A percentile compares a stretch with the other conserved stretches of the same genome.
Conservation (phyloP, 2,113 vertebrate species). For the Paraplagusia blochii region DNA sequence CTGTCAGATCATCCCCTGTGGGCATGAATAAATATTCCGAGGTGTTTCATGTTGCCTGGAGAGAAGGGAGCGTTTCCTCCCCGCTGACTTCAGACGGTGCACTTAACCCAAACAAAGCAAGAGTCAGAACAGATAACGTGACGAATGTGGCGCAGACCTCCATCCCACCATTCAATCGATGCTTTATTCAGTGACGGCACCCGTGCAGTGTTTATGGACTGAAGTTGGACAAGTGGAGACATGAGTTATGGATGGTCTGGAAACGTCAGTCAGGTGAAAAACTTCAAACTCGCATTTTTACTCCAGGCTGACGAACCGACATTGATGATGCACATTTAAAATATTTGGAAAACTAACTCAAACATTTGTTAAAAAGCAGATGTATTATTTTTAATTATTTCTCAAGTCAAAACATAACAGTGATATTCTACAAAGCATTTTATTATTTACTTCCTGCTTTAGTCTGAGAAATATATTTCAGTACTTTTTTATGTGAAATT, state of each 20-base stretch:
- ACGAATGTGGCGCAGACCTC: slow-evolving; percentile 1
- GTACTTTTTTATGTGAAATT: no score
- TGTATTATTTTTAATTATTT: no score
- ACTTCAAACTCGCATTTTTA: no score
- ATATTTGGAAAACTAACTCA: no score
- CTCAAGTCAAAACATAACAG: no score
- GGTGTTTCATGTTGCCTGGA: slow-evolving; percentile 48
- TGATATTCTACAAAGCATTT: no score
- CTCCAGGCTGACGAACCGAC: no score
- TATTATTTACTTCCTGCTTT: no score
- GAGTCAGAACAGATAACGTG: slow-evolving; percentile 20
- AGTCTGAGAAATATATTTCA: no score
- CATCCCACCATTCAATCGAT: slow-evolving; percentile 15
- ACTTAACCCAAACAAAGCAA: slow-evolving; percentile 38
- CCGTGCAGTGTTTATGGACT: slow-evolving; percentile 8
- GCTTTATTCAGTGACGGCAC: slow-evolving; percentile 8
- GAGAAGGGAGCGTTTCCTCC: slow-evolving; percentile 44
- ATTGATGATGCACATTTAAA: no score
- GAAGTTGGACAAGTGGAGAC: slow-evolving; percentile 16
- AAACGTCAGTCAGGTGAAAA: neutral
- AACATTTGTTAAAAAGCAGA: no score
- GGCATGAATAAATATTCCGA: slow-evolving; percentile 55
- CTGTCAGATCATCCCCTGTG: slow-evolving; percentile 42
- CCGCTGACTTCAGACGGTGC: slow-evolving; percentile 43
- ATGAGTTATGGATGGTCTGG: slow-evolving; percentile 20